Evolutionary conservation across 1,140 invertebrate genomes (phyloP).

Genomic region (Acromyrmex charruanus): DNA sequence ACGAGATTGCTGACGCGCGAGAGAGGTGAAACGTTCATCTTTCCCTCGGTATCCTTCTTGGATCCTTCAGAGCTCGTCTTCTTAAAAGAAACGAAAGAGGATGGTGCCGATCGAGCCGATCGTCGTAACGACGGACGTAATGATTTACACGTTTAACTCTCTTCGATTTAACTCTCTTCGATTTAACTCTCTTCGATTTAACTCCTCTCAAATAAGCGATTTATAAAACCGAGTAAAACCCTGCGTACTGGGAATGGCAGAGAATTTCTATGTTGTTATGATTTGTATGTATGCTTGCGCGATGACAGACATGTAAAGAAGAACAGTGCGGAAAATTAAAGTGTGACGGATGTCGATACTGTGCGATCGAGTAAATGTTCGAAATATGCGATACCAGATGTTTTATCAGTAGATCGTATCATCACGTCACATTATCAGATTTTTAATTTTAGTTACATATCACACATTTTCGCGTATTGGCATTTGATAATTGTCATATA

Average conservation of each 20-base stretch:
- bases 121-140: background rate
- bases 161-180: background rate
- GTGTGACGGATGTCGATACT: slow-evolving; percentile 54
- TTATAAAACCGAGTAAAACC: background rate
- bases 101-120: no score
- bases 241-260: background rate
- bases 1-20: slow-evolving; percentile 4
- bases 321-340: slow-evolving; percentile 40
- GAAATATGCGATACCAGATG: slow-evolving; percentile 10
- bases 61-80: background rate
- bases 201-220: background rate
- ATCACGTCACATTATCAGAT: slow-evolving; percentile 6
- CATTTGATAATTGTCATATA: background rate
- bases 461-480: background rate
- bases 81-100: slow-evolving; percentile 25
- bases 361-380: slow-evolving; percentile 25
- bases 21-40: slow-evolving; percentile 33
- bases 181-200: background rate
- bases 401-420: slow-evolving; percentile 26
- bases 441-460: slow-evolving; percentile 3
- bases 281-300: background rate
- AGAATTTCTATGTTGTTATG: background rate
- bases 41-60: background rate
- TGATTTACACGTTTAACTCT: background rate
- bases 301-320: slow-evolving; percentile 19